Percentiles rank a stretch among this genome's conserved stretches.
These are phyloP conservation scores for Tylochromis polylepis DNA, from an alignment of 2,113 vertebrate species.

Conservation along the genomic window DNA sequence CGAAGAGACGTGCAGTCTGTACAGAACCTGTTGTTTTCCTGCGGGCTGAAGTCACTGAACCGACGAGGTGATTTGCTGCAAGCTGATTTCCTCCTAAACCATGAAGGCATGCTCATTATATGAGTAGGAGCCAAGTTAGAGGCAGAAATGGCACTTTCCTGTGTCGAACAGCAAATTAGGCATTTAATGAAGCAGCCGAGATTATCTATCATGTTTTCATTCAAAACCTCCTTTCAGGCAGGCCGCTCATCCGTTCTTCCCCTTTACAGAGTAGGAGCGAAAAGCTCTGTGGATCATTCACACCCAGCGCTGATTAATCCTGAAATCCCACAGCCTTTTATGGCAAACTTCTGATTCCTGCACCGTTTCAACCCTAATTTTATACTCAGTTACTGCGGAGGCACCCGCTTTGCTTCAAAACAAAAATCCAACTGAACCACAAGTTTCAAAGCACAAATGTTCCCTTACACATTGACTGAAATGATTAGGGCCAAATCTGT, in stretches of 20 bases:
- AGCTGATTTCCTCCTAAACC: not conserved
- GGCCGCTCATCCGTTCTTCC: not conserved
- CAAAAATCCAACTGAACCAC: not conserved
- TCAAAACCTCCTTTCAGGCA: not conserved
- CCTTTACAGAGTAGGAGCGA: not conserved
- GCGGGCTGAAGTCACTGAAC: not conserved
- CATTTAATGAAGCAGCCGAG: slow-evolving; percentile 42
- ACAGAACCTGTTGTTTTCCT: not conserved
- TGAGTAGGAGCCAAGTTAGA: not conserved
- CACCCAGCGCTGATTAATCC: not conserved
- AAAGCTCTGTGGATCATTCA: slow-evolving; percentile 6
- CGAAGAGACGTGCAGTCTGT: not conserved
- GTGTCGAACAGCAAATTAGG: slow-evolving; percentile 20
- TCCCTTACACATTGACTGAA: not conserved
- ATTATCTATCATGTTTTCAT: not conserved
- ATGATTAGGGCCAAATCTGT: not conserved
- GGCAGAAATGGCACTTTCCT: not conserved
- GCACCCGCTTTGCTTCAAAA: not conserved
- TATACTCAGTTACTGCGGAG: not conserved
- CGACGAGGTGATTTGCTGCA: not conserved
- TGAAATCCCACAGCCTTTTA: not conserved
- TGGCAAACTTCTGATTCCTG: not conserved
- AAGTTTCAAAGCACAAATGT: not conserved
- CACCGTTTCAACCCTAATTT: not conserved
- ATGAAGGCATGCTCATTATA: not conserved